Evolutionary conservation across 2,797 vertebrate species (phyloP), one percentile per base, ranked within the genome.

Genomic region (Streptopelia turtur): DNA sequence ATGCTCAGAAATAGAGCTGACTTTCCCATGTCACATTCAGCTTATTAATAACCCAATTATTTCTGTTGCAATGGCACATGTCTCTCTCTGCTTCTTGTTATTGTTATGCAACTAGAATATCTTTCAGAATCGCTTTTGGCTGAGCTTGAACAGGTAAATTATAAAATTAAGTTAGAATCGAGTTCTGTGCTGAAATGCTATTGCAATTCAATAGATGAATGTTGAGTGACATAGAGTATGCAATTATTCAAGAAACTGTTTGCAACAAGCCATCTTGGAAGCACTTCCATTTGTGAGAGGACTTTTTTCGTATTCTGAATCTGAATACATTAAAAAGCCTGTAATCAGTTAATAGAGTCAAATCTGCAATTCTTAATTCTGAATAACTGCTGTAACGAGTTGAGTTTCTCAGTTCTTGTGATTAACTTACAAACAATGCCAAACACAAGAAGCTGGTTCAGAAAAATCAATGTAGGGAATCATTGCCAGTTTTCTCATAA

Each of bases 231-330:
- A 95, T 0, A 81, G 92, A 96, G 55, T 75, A 86, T 79, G 83
- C 83, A 94, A 94, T 96, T 96, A 95, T 90, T 80, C 85, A 86
- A 94, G 85, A 93, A 65, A 85, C 82, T 79, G 89, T 94, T 95
- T 95, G 94, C 84, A 85, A 94, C 72, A 88, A 97, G 82, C 87
- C 87, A 90, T 95, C 92, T 96, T 95, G 79, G 80, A 96, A 96
- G 87, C 56, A 76, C 65, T 96, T 94, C 75, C 79, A 96, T 91
- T 95, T 86, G 79, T 68, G 56, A 94, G 89, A 82, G 61, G 41
- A 78, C 61, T 93, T 93, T 93, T 92, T 95, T 85, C 79, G 81
- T 83, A 83, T 90, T 94, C 87, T 47, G 84, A 68, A 75, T 78
- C 61, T 69, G 84, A 96, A 97, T 93, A 81, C 35, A 88, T 95